Conservation (phyloP, 2,113 vertebrate species). For the Cariama cristata region DNA sequence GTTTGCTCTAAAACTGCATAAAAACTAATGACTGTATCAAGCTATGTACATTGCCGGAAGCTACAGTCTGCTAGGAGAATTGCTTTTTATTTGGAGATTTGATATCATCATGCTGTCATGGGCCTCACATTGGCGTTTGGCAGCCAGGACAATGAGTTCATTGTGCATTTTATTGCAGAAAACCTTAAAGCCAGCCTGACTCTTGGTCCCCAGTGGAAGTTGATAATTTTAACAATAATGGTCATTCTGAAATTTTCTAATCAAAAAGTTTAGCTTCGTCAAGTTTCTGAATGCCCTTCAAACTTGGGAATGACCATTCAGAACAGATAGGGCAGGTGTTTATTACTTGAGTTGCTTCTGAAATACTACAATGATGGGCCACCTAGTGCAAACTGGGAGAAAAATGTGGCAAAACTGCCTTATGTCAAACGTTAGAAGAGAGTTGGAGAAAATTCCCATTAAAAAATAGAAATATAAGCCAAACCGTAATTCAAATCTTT, state of each 20-base stretch:
- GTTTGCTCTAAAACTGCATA: constrained; percentile 77
- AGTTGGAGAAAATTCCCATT: not conserved
- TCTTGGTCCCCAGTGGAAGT: not conserved
- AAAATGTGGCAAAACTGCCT: not conserved
- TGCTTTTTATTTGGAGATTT: constrained; percentile 72
- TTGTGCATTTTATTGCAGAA: constrained; percentile 29
- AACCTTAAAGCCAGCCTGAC: not conserved
- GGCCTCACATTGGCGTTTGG: constrained; percentile 17
- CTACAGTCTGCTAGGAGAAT: constrained; percentile 63
- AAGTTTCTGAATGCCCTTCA: constrained; percentile 34
- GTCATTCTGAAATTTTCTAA: constrained; percentile 39
- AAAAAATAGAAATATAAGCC: not conserved
- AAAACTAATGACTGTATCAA: constrained; percentile 78
- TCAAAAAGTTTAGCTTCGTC: constrained; percentile 20
- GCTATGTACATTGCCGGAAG: constrained; percentile 64
- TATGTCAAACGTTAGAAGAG: not conserved
- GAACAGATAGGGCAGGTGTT: not conserved
- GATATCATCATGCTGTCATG: constrained; percentile 58
- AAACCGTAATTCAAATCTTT: not conserved
- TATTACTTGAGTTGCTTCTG: not conserved
- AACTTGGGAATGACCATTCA: not conserved
- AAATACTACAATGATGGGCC: not conserved
- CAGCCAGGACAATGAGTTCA: constrained; percentile 48
- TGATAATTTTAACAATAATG: constrained; percentile 43
- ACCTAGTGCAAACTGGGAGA: not conserved